These are phyloP conservation scores for Lophius piscatorius DNA, from an alignment of 2,113 vertebrate species.

Conservation along the genomic window DNA sequence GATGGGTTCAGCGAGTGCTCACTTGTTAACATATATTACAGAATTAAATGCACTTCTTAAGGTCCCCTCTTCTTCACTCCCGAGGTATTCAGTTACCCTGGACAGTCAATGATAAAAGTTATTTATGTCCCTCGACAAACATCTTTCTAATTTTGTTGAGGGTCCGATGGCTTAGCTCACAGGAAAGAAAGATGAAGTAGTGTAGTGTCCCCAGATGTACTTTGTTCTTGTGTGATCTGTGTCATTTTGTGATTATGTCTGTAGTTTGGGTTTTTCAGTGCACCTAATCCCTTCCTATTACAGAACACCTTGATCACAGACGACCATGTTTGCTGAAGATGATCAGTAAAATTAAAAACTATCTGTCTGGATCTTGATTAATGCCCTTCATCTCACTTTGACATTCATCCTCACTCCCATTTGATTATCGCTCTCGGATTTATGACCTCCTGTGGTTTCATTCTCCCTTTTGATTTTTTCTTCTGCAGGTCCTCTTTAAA, in stretches of 20 bases:
- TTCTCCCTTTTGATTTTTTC: no score
- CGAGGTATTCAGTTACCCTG: no score
- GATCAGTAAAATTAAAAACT: conserved; percentile 46
- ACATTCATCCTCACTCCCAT: conserved; percentile 19
- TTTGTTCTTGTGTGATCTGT: conserved; percentile 20
- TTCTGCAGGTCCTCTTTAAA: neutral
- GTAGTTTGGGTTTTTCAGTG: conserved; percentile 3
- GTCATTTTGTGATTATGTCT: conserved; percentile 12
- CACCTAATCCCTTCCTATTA: no score
- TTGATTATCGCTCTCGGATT: no score
- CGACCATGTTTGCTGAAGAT: conserved; percentile 25
- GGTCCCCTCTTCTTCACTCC: no score
- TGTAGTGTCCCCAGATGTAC: neutral
- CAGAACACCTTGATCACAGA: no score
- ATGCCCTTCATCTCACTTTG: conserved; percentile 27
- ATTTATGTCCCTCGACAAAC: no score
- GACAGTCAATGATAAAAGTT: no score
- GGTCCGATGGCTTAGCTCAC: neutral
- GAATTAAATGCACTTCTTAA: no score
- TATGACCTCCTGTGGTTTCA: no score
- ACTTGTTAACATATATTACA: no score
- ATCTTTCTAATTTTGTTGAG: conserved; percentile 1
- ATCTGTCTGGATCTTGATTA: conserved; percentile 22
- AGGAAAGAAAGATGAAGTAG: neutral
- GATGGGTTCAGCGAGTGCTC: no score